Evolutionary conservation across 2,113 vertebrate species (phyloP), one percentile per base, ranked within the genome.

Genomic region (Dicaeum eximium): DNA sequence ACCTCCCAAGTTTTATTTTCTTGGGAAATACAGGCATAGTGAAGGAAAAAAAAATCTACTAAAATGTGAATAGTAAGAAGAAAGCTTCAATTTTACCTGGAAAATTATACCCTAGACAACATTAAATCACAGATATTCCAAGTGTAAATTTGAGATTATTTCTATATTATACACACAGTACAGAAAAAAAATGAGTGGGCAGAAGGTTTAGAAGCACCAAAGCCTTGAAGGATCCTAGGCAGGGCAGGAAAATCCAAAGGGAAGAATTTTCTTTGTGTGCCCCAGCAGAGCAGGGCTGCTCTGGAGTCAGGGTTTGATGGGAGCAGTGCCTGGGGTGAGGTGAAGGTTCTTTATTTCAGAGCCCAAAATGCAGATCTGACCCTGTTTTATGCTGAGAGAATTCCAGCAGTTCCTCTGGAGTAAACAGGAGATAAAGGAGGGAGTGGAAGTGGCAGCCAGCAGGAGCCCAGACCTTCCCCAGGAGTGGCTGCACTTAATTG

Each of bases 401-500:
- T 53, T 85, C 58, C 74, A 61, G 87, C 74, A 65, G 72, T 15
- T 37, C 51, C 78, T 80, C 87, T 70, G 86, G 48, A 94, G 66
- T 31, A 66, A 94, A 91, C 15, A 77, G 65, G 82, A 93, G 88
- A 93, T 66, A 65, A 87, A 92, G 42, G 86, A 77, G 92, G 35
- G 69, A 6, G 12, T 23, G 69, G 17, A 71, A 94, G 83, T 24
- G 71, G 69, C 88, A 95, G 40, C 28, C 11, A 28, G 72, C 10
- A 78, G 77, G 30, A 82, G 4, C 47, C n/a, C 58, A 91, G 80
- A 42, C 12, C 3, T 48, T 57, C 65, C 25, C 70, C 91, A 61
- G 50, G 33, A 92, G 69, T 4, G 42, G 15, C 71, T 73, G 90
- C 69, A 23, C 19, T 72, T 58, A 50, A 51, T 4, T 58, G 13